phyloP scores from a whole-genome alignment of 53 echinoderm and acorn worm genomes.

The Echinarachnius parma region DNA sequence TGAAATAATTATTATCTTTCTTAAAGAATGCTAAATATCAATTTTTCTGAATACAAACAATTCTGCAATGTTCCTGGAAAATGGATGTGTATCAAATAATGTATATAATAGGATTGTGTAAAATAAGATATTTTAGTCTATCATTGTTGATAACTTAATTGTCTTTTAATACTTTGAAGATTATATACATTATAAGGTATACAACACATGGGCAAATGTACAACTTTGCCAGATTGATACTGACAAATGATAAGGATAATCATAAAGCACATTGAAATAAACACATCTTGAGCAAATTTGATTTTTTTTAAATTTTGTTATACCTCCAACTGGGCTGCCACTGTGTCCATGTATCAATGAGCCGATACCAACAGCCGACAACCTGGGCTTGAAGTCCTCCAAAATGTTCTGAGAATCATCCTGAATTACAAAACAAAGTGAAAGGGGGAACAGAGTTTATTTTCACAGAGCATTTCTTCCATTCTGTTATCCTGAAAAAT shows the following conservation, averaged over 20 bases:
- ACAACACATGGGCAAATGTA: too few relatives aligned
- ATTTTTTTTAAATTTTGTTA: not conserved
- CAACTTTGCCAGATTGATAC: too few relatives aligned
- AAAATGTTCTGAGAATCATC: conserved; percentile 1
- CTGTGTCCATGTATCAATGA: conserved; percentile 18
- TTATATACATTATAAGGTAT: too few relatives aligned
- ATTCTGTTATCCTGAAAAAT: too few relatives aligned
- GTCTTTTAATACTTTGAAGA: too few relatives aligned
- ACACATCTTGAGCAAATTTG: not conserved
- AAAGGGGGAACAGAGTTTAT: not conserved
- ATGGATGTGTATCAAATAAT: too few relatives aligned
- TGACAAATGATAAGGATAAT: too few relatives aligned
- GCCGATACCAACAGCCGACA: not conserved
- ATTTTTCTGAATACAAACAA: too few relatives aligned
- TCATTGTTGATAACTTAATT: not conserved
- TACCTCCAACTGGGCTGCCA: conserved; percentile 37
- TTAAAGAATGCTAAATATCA: too few relatives aligned
- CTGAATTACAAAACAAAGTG: not conserved
- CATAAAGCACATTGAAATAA: too few relatives aligned
- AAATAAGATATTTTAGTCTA: not conserved
- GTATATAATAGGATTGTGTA: not conserved
- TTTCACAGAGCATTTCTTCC: not conserved
- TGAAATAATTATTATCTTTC: too few relatives aligned
- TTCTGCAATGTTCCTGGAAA: too few relatives aligned
- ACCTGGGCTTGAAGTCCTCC: conserved; percentile 9